Percentiles rank a stretch among this genome's conserved stretches.
Conservation (phyloP, 2,113 vertebrate genomes). For the Monopterus albus region DNA sequence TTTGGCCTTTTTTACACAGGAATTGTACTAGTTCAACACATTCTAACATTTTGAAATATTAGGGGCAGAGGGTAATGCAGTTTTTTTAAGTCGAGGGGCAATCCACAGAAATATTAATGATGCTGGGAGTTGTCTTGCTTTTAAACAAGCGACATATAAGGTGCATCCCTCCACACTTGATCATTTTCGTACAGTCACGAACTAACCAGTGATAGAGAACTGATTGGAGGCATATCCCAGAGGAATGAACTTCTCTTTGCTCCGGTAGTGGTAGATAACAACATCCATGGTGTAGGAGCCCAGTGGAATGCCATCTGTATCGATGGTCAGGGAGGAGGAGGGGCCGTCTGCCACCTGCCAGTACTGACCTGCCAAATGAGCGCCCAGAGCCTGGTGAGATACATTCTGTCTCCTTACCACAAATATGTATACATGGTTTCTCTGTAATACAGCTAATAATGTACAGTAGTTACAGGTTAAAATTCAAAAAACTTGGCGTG, state of each 20-base stretch:
- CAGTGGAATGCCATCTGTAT: conserved; percentile 82
- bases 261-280: conserved; percentile 90
- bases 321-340: conserved; percentile 86
- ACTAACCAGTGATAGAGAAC: conserved; percentile 89
- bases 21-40: too few relatives aligned
- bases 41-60: too few relatives aligned
- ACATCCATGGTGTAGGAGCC: conserved; percentile 92
- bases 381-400: not conserved
- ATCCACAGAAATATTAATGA: too few relatives aligned
- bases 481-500: too few relatives aligned
- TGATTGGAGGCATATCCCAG: conserved; percentile 85
- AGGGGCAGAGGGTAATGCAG: too few relatives aligned
- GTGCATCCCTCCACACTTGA: too few relatives aligned
- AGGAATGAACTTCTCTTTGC: conserved; percentile 89
- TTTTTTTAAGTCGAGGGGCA: too few relatives aligned
- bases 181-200: not conserved
- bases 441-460: not conserved
- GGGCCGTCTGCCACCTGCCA: conserved; percentile 92
- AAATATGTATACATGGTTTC: not conserved
- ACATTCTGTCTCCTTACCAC: not conserved
- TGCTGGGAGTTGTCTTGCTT: too few relatives aligned
- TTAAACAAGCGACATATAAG: too few relatives aligned
- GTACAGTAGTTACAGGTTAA: too few relatives aligned
- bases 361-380: conserved; percentile 83
- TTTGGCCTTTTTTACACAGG: too few relatives aligned